Evolutionary conservation across 2,888 invertebrate genomes (phyloP).

Genomic region (Phorcus lineatus): DNA sequence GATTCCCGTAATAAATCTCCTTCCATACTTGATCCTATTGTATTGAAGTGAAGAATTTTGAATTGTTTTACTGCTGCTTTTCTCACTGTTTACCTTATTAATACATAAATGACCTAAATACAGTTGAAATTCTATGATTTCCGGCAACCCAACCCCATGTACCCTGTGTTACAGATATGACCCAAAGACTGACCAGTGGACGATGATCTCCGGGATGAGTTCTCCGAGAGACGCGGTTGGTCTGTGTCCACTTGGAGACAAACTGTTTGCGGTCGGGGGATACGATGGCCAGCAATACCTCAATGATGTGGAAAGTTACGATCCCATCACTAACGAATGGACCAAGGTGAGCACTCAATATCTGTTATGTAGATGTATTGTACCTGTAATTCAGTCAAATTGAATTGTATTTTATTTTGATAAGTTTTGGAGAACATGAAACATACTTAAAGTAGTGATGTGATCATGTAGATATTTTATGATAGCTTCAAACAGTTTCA

Average conservation of each 20-base stretch:
- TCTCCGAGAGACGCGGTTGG: conserved; percentile 92
- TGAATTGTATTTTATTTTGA: background rate
- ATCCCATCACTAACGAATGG: conserved; percentile 81
- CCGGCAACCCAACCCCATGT: too few species aligned
- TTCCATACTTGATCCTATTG: too few species aligned
- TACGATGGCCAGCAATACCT: conserved; percentile 93
- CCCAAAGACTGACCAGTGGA: conserved; percentile 89
- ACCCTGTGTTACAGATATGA: conserved; percentile 78
- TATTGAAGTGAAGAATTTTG: too few species aligned
- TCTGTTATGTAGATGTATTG: background rate
- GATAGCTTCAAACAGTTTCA: background rate
- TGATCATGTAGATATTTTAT: too few species aligned
- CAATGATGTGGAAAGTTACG: conserved; percentile 89
- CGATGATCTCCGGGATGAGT: conserved; percentile 87
- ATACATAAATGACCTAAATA: too few species aligned
- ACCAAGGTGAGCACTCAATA: conserved; percentile 75
- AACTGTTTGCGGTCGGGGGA: conserved; percentile 89
- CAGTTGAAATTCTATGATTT: too few species aligned
- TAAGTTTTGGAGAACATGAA: too few species aligned
- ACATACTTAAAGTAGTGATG: too few species aligned
- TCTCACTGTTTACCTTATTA: too few species aligned
- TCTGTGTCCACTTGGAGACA: conserved; percentile 88
- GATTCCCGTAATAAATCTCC: too few species aligned
- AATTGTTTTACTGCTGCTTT: too few species aligned
- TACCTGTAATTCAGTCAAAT: too few species aligned